Evolutionary conservation across 1,140 invertebrate species (phyloP).

Genomic region (Archivesica marissinica): DNA sequence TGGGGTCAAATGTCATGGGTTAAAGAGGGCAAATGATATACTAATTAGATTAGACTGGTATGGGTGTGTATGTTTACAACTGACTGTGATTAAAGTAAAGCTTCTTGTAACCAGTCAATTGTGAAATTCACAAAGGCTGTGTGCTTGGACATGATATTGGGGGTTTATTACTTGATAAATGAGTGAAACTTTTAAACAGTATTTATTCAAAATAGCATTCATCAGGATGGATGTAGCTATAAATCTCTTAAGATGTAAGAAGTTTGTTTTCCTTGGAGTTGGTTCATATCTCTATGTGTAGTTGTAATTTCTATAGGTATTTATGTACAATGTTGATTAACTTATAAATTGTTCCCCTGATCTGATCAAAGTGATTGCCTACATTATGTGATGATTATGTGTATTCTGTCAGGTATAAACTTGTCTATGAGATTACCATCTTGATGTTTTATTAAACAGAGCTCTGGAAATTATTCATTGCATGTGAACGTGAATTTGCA

Average conservation of each 20-base stretch:
- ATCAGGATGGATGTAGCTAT: no score
- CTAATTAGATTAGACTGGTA: conserved; percentile 26
- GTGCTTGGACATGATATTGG: not conserved
- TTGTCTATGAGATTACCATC: not conserved
- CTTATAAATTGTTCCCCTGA: not conserved
- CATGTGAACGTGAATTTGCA: no score
- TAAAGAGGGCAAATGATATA: not conserved
- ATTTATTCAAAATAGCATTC: no score
- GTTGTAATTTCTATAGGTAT: not conserved
- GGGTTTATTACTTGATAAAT: not conserved
- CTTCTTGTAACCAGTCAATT: conserved; percentile 6
- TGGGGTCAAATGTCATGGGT: not conserved
- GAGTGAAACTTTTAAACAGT: no score
- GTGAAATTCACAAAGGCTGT: not conserved
- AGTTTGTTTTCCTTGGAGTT: not conserved
- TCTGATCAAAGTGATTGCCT: not conserved
- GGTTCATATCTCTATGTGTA: not conserved
- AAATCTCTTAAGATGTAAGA: no score
- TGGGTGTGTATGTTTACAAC: conserved; percentile 23
- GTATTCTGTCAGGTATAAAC: conserved; percentile 1
- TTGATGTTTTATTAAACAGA: not conserved
- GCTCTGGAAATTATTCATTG: not conserved
- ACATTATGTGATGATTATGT: not conserved
- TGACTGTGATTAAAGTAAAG: not conserved
- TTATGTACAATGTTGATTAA: not conserved